These are phyloP conservation scores for Drosophila subquinaria DNA, from an alignment of 2,888 invertebrate genomes.

Conservation along the genomic window DNA sequence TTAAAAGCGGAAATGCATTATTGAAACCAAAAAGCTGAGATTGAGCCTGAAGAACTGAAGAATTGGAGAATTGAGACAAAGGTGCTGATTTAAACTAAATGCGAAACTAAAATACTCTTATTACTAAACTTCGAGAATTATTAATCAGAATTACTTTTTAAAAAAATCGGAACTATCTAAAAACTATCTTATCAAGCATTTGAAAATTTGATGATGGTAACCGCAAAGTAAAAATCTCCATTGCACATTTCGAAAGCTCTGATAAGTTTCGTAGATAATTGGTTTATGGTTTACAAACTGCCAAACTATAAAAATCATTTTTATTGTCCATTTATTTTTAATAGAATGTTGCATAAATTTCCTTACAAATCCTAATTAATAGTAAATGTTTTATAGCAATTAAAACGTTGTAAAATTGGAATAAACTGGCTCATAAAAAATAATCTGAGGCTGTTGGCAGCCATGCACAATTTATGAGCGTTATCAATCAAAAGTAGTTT, in stretches of 20 bases:
- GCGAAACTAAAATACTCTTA: conserved; percentile 1
- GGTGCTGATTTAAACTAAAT: not conserved
- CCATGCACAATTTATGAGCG: not conserved
- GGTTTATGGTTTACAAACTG: not conserved
- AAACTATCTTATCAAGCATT: not conserved
- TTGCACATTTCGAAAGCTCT: not conserved
- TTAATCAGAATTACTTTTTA: too few relatives aligned
- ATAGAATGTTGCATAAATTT: not conserved
- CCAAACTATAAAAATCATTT: conserved; percentile 6
- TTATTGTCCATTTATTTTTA: not conserved
- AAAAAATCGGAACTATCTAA: not conserved
- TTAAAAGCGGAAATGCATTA: conserved; percentile 75
- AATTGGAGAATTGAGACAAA: not conserved
- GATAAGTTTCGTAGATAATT: not conserved
- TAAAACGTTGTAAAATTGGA: conserved; percentile 11
- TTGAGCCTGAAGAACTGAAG: conserved; percentile 21
- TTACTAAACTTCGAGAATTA: not conserved
- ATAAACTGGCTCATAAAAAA: conserved; percentile 2
- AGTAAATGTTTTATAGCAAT: conserved; percentile 4
- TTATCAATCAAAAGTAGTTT: not conserved
- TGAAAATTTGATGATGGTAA: not conserved
- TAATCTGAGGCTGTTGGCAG: not conserved
- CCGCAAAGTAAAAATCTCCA: not conserved
- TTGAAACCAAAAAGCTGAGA: conserved; percentile 62
- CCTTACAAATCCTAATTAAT: not conserved